Evolutionary conservation across 2,797 vertebrate species (phyloP), one percentile per base, ranked within the genome.

Genomic region (Prionace glauca): DNA sequence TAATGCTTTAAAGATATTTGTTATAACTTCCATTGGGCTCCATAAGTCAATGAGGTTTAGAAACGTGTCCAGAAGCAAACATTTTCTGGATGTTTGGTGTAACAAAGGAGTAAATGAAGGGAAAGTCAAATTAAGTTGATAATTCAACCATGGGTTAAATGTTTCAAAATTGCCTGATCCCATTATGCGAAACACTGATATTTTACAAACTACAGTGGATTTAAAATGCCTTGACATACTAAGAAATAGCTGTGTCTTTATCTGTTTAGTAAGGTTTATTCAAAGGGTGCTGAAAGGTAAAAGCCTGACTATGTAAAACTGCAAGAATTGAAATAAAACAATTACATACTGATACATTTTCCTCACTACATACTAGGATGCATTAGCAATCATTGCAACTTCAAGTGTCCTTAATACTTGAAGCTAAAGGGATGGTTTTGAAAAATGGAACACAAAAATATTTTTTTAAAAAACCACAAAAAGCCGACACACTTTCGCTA

Each of bases 1-100:
- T 95, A 77, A 60, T 77, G 14, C 29, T 50, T 60, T 60, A 18
- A 77, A 69, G 50, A 74, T 74, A 77, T 77, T 74, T 56, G 29
- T 56, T 74, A 20, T 95, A 72, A 71, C 16, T 50, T 95, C 16
- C 71, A 74, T 32, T 77, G 36, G 69, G 69, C 45, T 94, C 41
- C 24, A 94, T 74, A 41, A 94, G 24, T 72, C 69, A 74, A 50
- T 74, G 67, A 56, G 41, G 93, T 72, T 95, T 95, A 77, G 45
- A 77, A 74, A 10, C 71, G n/a, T 11, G 45, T 60, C 20, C 45
- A 29, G 5, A 95, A 56, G 50, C 71, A 60, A 32, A 72, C 26
- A 77, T 77, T 77, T 74, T 56, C 93, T 20, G 93, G 45, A 74
- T 32, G 29, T 95, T 74, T 77, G 41, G 93, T 50, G 45, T 77